These are phyloP conservation scores for Micromesistius poutassou DNA, from an alignment of 2,797 vertebrate genomes.

Conservation along the genomic window DNA sequence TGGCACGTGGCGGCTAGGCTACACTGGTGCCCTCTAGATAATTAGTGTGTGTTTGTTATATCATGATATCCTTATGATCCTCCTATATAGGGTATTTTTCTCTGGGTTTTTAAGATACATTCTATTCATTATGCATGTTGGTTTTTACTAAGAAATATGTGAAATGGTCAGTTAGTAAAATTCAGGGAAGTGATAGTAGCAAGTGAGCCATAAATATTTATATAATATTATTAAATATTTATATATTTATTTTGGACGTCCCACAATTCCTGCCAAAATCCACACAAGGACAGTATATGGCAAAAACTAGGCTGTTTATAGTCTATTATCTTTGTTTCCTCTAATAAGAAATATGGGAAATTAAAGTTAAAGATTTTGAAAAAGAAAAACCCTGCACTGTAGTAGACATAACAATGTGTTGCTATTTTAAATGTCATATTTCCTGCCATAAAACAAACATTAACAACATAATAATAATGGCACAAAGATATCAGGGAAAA, in stretches of 20 bases:
- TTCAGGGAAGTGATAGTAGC: background rate
- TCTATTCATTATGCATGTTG: background rate
- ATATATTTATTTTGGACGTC: background rate
- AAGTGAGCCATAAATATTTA: background rate
- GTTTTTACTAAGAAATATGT: background rate
- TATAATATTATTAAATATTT: too few species aligned
- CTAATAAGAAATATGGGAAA: background rate
- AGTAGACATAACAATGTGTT: too few species aligned
- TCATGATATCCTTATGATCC: background rate
- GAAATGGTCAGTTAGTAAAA: background rate
- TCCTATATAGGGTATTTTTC: background rate
- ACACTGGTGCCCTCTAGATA: background rate
- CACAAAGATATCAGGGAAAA: background rate
- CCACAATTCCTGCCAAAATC: background rate
- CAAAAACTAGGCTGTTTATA: too few species aligned
- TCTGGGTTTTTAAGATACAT: background rate
- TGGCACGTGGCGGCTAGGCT: too few species aligned
- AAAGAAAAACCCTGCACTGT: background rate
- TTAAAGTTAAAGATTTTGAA: background rate
- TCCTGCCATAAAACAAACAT: background rate
- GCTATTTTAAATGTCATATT: background rate
- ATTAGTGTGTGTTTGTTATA: background rate
- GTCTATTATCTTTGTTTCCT: too few species aligned
- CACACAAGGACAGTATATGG: background rate
- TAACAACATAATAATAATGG: background rate